phyloP scores from a whole-genome alignment of 2,888 invertebrate species.

The Nemurella pictetii region DNA sequence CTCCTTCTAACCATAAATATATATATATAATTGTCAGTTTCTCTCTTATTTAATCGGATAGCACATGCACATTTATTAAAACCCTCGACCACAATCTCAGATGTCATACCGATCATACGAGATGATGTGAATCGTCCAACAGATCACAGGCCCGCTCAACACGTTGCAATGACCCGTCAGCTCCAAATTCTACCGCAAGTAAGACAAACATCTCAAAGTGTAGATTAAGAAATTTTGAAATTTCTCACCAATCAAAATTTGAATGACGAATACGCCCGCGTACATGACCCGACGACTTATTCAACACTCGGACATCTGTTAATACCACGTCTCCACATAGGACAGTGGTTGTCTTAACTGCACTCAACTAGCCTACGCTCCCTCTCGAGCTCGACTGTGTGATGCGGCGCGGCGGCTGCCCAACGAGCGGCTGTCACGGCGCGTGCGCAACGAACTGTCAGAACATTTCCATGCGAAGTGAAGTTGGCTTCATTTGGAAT shows the following conservation, averaged over 20 bases:
- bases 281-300: background rate
- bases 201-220: background rate
- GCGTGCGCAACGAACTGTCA: background rate
- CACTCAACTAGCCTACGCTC: background rate
- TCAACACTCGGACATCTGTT: background rate
- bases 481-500: background rate
- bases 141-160: background rate
- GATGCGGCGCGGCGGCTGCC: background rate
- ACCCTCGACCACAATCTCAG: too few relatives aligned
- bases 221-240: background rate
- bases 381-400: background rate
- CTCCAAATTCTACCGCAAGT: background rate
- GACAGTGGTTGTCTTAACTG: background rate
- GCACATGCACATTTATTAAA: too few relatives aligned
- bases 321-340: background rate
- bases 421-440: background rate
- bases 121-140: background rate
- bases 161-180: background rate
- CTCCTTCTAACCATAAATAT: too few relatives aligned
- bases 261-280: background rate
- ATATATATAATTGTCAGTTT: too few relatives aligned
- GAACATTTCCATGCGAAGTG: background rate
- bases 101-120: too few relatives aligned
- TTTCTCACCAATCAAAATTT: background rate
- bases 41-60: too few relatives aligned